Evolutionary conservation across 2,888 invertebrate genomes (phyloP), one percentile per base, ranked within the genome.

Genomic region (Kuschelorhynchus macadamiae): DNA sequence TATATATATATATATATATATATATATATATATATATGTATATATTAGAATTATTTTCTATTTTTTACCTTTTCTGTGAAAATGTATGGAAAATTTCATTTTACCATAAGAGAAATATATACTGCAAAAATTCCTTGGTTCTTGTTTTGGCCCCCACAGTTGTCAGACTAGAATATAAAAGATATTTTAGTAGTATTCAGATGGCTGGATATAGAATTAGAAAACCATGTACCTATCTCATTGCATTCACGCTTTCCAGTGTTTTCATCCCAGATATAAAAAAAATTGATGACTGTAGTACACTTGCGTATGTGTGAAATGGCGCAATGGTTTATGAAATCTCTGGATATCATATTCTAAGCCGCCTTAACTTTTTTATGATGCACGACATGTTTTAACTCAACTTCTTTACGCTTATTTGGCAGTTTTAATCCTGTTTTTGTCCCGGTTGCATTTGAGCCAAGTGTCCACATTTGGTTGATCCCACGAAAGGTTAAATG

Each of bases 81-180:
- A 52, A 52, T 25, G 30, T 52, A 21, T 52, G 52, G 21, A 25
- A 11, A 8, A 50, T 50, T 21, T 50, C 50, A 21, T 50, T 50
- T 50, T n/a, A 16, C 50, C 16, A 49, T 12, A n/a, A 50, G 33
- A 9, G 30, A 21, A 50, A 50, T 50, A 17, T 50, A 50, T 8
- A 50, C 30, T 8, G 50, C n/a, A n/a, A n/a, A n/a, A n/a, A n/a
- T 46, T 5, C 44, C 46, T 46, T 57, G 44, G 18, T 57, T 57
- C 30, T 57, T 57, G 16, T 30, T 57, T 44, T 57, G 56, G 17
- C 57, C 50, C 30, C 50, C 50, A 12, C 50, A 49, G 50, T 33
- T 50, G 21, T 50, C 50, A 21, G 50, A 18, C 16, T 12, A 50
- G 17, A 50, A 50, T 21, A 16, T 39, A n/a, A 50, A 50, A 16